Percentiles rank a stretch among this genome's conserved stretches.
Evolutionary conservation across 2,113 vertebrate genomes (phyloP).

Genomic region (Xiphorhynchus elegans): DNA sequence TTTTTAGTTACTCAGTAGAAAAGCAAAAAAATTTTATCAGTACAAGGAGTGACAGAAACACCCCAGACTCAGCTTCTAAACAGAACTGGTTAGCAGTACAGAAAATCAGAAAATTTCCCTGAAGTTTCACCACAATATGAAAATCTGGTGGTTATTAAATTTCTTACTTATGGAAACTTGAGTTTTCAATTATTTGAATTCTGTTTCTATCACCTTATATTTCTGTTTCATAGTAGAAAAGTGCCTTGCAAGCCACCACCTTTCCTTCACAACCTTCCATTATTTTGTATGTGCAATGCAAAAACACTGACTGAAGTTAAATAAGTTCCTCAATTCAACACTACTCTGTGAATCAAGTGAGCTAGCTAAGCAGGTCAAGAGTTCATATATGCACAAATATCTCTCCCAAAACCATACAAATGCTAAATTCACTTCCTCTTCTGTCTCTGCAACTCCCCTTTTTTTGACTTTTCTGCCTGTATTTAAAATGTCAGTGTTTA

Average conservation of each 20-base stretch:
- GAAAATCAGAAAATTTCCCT: neutral
- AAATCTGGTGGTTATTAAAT: neutral
- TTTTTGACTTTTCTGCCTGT: neutral
- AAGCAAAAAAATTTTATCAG: neutral
- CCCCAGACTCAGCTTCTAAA: neutral
- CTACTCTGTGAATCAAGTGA: neutral
- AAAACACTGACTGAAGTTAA: neutral
- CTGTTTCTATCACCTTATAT: neutral
- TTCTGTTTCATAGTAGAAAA: neutral
- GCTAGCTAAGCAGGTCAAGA: neutral
- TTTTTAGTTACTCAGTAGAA: neutral
- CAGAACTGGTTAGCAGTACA: neutral
- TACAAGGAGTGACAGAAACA: neutral
- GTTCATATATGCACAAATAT: neutral
- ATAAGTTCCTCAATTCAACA: neutral
- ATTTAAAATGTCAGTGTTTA: neutral
- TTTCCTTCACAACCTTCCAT: neutral
- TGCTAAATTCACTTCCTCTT: neutral
- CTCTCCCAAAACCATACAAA: neutral
- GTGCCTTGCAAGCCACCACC: neutral
- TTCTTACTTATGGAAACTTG: neutral
- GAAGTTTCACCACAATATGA: neutral
- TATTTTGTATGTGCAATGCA: neutral
- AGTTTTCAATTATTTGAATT: neutral
- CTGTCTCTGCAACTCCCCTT: neutral